Evolutionary conservation across 1,140 invertebrate species (phyloP).

Genomic region (Wiebesia pumilae): DNA sequence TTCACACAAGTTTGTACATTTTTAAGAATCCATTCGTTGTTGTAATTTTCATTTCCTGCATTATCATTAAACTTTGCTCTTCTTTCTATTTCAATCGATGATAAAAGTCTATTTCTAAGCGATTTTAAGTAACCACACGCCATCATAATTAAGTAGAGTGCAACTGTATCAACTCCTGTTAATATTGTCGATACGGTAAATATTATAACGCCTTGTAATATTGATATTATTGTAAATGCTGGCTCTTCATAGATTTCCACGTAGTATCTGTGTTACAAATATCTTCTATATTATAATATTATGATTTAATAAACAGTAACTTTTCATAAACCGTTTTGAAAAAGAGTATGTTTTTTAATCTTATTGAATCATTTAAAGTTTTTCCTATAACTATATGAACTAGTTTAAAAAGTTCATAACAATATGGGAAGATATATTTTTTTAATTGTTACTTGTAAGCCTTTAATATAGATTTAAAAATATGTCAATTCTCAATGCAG

Average conservation of each 20-base stretch:
- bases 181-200: neutral
- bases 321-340: no score
- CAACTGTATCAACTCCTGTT: neutral
- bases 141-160: conserved; percentile 22
- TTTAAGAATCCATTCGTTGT: neutral
- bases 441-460: no score
- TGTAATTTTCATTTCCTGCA: neutral
- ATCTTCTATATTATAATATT: neutral
- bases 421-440: no score
- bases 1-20: neutral
- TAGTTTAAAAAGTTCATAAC: no score
- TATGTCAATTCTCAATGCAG: no score
- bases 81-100: neutral
- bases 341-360: no score
- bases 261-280: conserved; percentile 10
- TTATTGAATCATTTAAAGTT: no score
- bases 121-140: conserved; percentile 32
- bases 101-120: neutral
- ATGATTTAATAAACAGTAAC: no score
- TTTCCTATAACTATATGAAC: no score
- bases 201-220: neutral
- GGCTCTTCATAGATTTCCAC: conserved; percentile 19
- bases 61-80: neutral
- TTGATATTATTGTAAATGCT: neutral
- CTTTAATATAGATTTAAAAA: no score